phyloP scores from a whole-genome alignment of 2,888 invertebrate genomes.

The Hymenopus coronatus region DNA sequence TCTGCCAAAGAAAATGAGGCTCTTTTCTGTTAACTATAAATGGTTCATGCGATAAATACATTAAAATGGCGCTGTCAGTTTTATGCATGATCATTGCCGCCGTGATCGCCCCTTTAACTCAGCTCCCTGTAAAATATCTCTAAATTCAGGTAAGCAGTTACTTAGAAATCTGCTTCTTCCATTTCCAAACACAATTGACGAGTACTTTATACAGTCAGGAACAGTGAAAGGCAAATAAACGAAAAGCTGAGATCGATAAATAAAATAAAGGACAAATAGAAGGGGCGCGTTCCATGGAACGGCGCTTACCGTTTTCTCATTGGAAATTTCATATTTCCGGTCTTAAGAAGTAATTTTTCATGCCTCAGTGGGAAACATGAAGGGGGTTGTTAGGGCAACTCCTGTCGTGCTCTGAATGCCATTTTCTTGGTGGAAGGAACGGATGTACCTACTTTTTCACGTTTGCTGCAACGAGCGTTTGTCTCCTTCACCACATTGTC shows the following conservation, averaged over 20 bases:
- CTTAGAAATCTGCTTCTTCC: not conserved
- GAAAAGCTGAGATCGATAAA: not conserved
- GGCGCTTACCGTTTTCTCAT: not conserved
- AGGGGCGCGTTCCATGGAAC: not conserved
- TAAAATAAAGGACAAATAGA: not conserved
- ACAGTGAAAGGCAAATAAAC: not conserved
- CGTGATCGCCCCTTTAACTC: no score
- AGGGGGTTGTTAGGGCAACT: not conserved
- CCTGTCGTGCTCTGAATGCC: not conserved
- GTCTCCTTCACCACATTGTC: not conserved
- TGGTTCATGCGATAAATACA: no score
- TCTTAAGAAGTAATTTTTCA: not conserved
- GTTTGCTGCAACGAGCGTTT: not conserved
- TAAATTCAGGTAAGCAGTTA: not conserved
- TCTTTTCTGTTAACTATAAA: no score
- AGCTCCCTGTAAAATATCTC: no score
- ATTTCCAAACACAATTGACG: not conserved
- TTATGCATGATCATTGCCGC: no score
- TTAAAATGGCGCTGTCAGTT: no score
- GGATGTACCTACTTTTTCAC: not conserved
- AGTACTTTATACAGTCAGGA: not conserved
- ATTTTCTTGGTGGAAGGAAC: not conserved
- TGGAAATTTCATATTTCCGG: not conserved
- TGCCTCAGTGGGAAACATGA: not conserved
- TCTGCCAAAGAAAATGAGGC: no score